phyloP scores from a whole-genome alignment of 2,888 invertebrate genomes.

The Drosophila barbarae region DNA sequence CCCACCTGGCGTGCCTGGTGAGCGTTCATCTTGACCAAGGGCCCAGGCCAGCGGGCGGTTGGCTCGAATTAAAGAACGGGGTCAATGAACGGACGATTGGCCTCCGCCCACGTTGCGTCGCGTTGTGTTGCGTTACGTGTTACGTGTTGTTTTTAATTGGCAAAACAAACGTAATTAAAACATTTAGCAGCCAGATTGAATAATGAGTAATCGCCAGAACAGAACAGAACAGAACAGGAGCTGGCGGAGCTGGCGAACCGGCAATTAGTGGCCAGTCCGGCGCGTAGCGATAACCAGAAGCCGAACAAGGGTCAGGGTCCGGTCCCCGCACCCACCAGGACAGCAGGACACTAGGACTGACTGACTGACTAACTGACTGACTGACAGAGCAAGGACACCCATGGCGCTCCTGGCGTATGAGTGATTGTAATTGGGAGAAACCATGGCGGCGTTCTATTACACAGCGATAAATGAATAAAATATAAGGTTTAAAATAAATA shows the following conservation, averaged over 20 bases:
- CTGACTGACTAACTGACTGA: conserved; percentile 5
- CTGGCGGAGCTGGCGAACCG: conserved; percentile 20
- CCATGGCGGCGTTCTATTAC: conserved; percentile 4
- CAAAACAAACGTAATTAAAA: conserved; percentile 66
- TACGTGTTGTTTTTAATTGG: conserved; percentile 65
- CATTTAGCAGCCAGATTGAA: conserved; percentile 65
- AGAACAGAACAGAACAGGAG: neutral
- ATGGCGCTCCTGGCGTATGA: conserved; percentile 28
- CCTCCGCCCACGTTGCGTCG: conserved; percentile 1
- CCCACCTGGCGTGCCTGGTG: conserved; percentile 62
- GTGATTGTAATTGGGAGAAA: conserved; percentile 40
- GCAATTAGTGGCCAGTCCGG: conserved; percentile 47
- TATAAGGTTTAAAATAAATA: too few species aligned
- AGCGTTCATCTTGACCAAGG: conserved; percentile 48
- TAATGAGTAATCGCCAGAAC: conserved; percentile 57
- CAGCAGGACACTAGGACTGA: conserved; percentile 3
- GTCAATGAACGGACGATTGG: conserved; percentile 61
- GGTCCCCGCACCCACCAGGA: neutral
- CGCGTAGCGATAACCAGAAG: conserved; percentile 9
- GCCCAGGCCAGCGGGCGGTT: neutral
- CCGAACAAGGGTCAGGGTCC: conserved; percentile 1
- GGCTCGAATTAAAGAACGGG: conserved; percentile 24
- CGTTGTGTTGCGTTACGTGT: conserved; percentile 21
- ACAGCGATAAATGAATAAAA: neutral
- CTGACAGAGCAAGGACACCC: conserved; percentile 13